phyloP scores from a whole-genome alignment of 1,140 invertebrate species.

The Lerema accius region DNA sequence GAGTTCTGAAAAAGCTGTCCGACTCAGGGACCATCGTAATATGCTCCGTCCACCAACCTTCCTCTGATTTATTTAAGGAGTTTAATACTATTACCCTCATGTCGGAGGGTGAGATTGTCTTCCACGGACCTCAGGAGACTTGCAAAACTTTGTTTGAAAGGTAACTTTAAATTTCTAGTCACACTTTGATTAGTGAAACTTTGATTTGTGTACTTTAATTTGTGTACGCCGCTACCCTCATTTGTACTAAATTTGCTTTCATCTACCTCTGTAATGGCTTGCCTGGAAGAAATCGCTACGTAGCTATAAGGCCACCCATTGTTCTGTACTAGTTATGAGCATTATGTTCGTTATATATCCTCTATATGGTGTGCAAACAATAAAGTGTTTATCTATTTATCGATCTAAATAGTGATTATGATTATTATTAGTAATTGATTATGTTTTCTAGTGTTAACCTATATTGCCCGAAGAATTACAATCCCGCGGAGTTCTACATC shows the following conservation, averaged over 20 bases:
- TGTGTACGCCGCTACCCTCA: too few relatives aligned
- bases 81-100: slow-evolving; percentile 91
- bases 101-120: slow-evolving; percentile 91
- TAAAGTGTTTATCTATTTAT: too few relatives aligned
- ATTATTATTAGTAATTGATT: slow-evolving; percentile 7
- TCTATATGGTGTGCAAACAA: too few relatives aligned
- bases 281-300: too few relatives aligned
- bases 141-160: slow-evolving; percentile 85
- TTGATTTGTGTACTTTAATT: too few relatives aligned
- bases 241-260: too few relatives aligned
- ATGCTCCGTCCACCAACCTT: slow-evolving; percentile 94
- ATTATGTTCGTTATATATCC: too few relatives aligned
- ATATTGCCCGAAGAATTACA: slow-evolving; percentile 85
- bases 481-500: slow-evolving; percentile 89
- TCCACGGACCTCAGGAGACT: slow-evolving; percentile 87
- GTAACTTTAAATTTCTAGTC: slow-evolving; percentile 76
- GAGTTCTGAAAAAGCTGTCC: slow-evolving; percentile 86
- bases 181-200: too few relatives aligned
- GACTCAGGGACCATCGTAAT: slow-evolving; percentile 88
- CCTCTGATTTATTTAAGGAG: slow-evolving; percentile 90
- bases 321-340: too few relatives aligned
- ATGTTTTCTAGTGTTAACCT: slow-evolving; percentile 62
- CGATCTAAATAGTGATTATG: too few relatives aligned
- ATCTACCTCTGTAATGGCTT: too few relatives aligned
- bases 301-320: too few relatives aligned